Evolutionary conservation across 2,888 invertebrate genomes (phyloP).

Genomic region (Thymelicus lineola): DNA sequence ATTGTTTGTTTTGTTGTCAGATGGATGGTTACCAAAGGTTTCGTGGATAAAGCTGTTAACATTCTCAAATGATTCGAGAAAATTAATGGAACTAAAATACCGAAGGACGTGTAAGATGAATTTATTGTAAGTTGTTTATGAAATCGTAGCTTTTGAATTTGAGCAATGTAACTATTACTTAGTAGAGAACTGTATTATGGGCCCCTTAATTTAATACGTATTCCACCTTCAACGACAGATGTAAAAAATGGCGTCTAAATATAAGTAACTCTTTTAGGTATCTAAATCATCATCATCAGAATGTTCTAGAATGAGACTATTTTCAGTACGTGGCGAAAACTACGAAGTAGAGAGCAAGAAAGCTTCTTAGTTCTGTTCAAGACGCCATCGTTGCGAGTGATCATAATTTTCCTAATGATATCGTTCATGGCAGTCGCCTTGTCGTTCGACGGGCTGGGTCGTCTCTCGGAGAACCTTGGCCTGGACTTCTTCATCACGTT

Average conservation of each 20-base stretch:
- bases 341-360: constrained; percentile 50
- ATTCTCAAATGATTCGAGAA: constrained; percentile 63
- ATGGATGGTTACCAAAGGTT: constrained; percentile 60
- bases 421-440: constrained; percentile 57
- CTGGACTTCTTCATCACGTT: constrained; percentile 65
- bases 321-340: constrained; percentile 48
- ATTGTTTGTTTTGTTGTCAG: constrained; percentile 51
- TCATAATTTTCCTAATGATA: constrained; percentile 52
- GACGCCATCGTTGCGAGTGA: constrained; percentile 52
- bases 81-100: constrained; percentile 61
- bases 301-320: neutral
- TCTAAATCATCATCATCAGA: no score
- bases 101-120: constrained; percentile 59
- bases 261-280: no score
- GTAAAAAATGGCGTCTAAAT: no score
- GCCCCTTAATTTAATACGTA: no score
- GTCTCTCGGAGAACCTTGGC: constrained; percentile 66
- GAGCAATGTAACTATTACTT: neutral
- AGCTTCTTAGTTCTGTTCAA: constrained; percentile 52
- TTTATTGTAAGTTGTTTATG: constrained; percentile 58
- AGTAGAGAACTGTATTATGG: no score
- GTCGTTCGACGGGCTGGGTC: constrained; percentile 61
- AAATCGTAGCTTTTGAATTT: neutral
- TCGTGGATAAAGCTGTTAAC: constrained; percentile 58
- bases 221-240: no score